Percentiles rank a stretch among this genome's conserved stretches.
phyloP scores from a whole-genome alignment of 2,797 vertebrate species.

The Alfaro cultratus region DNA sequence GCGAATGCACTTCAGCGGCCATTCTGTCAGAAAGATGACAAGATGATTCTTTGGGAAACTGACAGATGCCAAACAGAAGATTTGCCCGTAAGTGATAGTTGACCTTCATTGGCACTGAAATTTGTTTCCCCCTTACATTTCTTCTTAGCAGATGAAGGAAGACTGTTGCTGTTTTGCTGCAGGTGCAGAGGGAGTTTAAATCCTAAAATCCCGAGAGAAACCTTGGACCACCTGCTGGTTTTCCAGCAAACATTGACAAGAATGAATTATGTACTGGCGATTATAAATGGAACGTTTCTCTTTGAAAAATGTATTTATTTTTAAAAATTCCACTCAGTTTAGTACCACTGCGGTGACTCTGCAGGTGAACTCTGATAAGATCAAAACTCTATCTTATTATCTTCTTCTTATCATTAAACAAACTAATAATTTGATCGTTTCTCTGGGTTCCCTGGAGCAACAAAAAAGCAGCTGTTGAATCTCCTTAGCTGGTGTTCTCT shows the following conservation, averaged over 20 bases:
- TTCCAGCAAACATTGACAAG: background rate
- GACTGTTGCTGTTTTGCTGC: background rate
- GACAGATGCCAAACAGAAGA: conserved; percentile 73
- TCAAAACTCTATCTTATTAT: background rate
- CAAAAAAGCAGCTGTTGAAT: background rate
- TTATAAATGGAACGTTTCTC: background rate
- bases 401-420: background rate
- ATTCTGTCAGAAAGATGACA: conserved; percentile 58
- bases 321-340: background rate
- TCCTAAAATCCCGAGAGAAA: background rate
- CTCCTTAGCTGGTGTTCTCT: background rate
- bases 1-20: conserved; percentile 32
- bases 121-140: background rate
- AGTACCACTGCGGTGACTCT: background rate
- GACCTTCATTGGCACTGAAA: conserved; percentile 45
- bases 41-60: conserved; percentile 55
- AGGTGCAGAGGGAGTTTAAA: background rate
- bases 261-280: background rate
- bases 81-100: conserved; percentile 34
- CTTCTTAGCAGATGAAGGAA: background rate
- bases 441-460: background rate
- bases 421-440: background rate
- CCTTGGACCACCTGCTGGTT: background rate
- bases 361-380: background rate
- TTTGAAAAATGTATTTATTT: background rate